Evolutionary conservation across 2,113 vertebrate genomes (phyloP), one percentile per base, ranked within the genome.

Genomic region (Rhynchomys soricoides): DNA sequence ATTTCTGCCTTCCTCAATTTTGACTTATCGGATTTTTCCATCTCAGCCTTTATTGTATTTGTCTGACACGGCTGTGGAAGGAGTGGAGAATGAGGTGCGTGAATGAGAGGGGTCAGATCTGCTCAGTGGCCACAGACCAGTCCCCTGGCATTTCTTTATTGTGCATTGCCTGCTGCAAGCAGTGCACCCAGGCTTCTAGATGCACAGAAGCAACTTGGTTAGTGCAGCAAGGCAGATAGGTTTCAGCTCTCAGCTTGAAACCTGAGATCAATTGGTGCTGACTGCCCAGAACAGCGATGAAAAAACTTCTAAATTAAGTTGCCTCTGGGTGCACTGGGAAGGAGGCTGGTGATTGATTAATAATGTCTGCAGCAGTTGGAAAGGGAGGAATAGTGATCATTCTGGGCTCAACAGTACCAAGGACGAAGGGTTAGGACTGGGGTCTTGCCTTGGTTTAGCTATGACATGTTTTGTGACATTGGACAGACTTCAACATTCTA

Each of bases 1-100:
- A 99, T 99, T 91, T 99, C 99, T 0, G 99, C 99, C 98, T 99
- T 99, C 99, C 99, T 99, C 99, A 99, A 98, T 98, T 99, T 99
- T 95, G 95, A 97, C 98, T 99, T 99, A 98, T 99, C 99, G 68
- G 99, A 99, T 97, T 96, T 98, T 97, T 98, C 97, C 97, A 99
- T 99, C 98, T 99, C 99, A 0, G 96, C 97, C 97, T 99, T 99
- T 93, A 96, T 99, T 98, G 34, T 99, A 99, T 98, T 99, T 99
- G 98, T 99, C 99, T 98, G 98, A 96, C 99, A 99, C 99, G 97
- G 97, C 98, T 98, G 98, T 97, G 94, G 98, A 97, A 97, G 96
- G 66, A 86, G 98, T 95, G 40, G 24, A 86, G 62, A 19, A 68
- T 68, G 17, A 86, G 26, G 57, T 9, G 3, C 40, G 7, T 34